Evolutionary conservation across 2,888 invertebrate species (phyloP).

Genomic region (Azorinus chamasolen): DNA sequence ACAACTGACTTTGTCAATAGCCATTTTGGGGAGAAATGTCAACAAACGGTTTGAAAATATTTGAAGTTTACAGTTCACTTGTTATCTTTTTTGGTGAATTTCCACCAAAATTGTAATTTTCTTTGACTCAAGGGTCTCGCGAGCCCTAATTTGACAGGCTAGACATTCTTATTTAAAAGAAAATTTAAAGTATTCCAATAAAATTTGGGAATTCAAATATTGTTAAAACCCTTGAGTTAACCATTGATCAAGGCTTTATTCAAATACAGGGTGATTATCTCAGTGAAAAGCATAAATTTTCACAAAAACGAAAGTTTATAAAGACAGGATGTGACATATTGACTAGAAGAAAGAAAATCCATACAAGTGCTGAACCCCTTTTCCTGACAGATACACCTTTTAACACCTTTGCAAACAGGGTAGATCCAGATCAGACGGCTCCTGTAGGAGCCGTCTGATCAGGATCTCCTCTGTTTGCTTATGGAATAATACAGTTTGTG

Average conservation of each 20-base stretch:
- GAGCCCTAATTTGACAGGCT: constrained; percentile 24
- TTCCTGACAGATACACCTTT: too few relatives aligned
- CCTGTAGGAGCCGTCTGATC: too few relatives aligned
- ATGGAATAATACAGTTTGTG: too few relatives aligned
- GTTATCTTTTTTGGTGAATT: constrained; percentile 22
- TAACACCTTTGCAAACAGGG: too few relatives aligned
- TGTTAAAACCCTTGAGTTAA: constrained; percentile 17
- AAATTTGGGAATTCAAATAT: constrained; percentile 35
- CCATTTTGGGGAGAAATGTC: constrained; percentile 15
- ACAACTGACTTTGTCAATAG: too few relatives aligned
- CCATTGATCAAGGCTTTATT: constrained; percentile 25
- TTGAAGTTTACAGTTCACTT: constrained; percentile 23
- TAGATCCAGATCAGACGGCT: too few relatives aligned
- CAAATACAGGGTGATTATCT: constrained; percentile 46
- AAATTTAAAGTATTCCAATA: constrained; percentile 43
- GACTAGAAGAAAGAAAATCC: constrained; percentile 50
- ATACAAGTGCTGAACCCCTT: constrained; percentile 16
- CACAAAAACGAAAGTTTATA: constrained; percentile 64
- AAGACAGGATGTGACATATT: constrained; percentile 66
- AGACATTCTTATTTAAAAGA: constrained; percentile 26
- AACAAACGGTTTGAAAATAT: constrained; percentile 21
- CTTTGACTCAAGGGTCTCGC: neutral
- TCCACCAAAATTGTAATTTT: constrained; percentile 15
- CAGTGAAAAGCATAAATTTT: constrained; percentile 50
- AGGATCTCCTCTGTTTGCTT: too few relatives aligned